Evolutionary conservation across 2,113 vertebrate genomes (phyloP).

Genomic region (Lasiurus borealis): DNA sequence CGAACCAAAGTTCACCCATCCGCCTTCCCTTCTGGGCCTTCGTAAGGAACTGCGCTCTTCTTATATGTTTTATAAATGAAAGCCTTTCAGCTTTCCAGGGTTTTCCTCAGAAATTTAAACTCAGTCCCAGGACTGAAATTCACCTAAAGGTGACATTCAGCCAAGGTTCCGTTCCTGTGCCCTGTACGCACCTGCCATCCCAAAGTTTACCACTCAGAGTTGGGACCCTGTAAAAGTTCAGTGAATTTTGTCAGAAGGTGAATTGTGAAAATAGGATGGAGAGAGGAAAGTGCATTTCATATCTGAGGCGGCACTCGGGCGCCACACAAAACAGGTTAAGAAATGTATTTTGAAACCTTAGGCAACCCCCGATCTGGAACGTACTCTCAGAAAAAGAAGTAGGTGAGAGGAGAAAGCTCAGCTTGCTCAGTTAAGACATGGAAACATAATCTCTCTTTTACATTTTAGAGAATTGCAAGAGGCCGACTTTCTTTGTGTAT

Average conservation of each 20-base stretch:
- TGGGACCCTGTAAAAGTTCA: not conserved
- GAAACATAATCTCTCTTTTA: not conserved
- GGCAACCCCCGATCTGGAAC: not conserved
- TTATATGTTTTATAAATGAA: conserved; percentile 15
- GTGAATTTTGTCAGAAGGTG: not conserved
- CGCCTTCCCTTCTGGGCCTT: not conserved
- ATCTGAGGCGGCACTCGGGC: not conserved
- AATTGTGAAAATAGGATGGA: not conserved
- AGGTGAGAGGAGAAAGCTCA: conserved; percentile 39
- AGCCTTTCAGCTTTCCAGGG: not conserved
- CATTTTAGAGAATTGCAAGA: not conserved
- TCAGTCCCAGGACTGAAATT: not conserved
- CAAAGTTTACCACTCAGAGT: not conserved
- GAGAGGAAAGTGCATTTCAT: not conserved
- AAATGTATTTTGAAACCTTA: conserved; percentile 15
- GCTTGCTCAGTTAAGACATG: not conserved
- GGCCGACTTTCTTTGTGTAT: not conserved
- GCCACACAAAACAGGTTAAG: not conserved
- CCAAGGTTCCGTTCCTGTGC: not conserved
- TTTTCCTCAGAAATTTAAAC: not conserved
- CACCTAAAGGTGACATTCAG: not conserved
- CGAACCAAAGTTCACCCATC: not conserved
- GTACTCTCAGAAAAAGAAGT: conserved; percentile 35
- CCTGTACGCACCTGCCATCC: not conserved
- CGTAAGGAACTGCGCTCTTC: not conserved